A percentile compares a stretch with the other conserved stretches of the same genome.
These are phyloP conservation scores for Mermis nigrescens DNA, from an alignment of 2,888 invertebrate genomes.

Conservation along the genomic window DNA sequence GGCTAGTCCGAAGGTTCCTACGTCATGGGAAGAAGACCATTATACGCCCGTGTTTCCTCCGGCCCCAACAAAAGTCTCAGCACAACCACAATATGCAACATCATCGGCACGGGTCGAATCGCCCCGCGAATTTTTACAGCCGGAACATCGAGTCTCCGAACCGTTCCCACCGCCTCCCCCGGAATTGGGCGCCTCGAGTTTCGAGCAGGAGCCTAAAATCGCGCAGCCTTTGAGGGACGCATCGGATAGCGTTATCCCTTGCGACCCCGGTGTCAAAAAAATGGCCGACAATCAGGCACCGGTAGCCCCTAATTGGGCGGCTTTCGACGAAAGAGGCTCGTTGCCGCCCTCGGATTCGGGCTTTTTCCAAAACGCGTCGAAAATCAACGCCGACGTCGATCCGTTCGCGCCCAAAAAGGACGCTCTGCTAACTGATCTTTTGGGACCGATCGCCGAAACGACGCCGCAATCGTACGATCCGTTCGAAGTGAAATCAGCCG, in stretches of 20 bases:
- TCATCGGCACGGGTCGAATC: background rate
- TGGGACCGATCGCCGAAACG: background rate
- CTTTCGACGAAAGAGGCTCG: background rate
- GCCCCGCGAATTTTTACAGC: too few species aligned
- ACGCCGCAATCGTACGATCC: constrained; percentile 22
- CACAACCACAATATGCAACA: background rate
- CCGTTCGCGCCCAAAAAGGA: constrained; percentile 11
- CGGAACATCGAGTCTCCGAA: too few species aligned
- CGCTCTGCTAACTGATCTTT: background rate
- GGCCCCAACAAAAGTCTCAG: background rate
- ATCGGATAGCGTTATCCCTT: too few species aligned
- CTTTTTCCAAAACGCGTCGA: constrained; percentile 20
- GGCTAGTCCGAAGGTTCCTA: background rate
- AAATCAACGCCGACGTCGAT: constrained; percentile 3
- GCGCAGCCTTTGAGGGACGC: too few species aligned
- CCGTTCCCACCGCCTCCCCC: background rate
- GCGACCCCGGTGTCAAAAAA: too few species aligned
- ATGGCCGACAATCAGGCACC: too few species aligned
- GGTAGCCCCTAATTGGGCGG: background rate
- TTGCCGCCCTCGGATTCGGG: constrained; percentile 25
- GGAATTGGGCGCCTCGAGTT: too few species aligned
- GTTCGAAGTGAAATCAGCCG: constrained; percentile 28
- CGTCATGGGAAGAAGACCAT: background rate
- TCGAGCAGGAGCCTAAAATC: too few species aligned
- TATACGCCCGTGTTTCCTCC: background rate